Conservation (phyloP, 2,888 invertebrate species). For the Ethmia dodecea region DNA sequence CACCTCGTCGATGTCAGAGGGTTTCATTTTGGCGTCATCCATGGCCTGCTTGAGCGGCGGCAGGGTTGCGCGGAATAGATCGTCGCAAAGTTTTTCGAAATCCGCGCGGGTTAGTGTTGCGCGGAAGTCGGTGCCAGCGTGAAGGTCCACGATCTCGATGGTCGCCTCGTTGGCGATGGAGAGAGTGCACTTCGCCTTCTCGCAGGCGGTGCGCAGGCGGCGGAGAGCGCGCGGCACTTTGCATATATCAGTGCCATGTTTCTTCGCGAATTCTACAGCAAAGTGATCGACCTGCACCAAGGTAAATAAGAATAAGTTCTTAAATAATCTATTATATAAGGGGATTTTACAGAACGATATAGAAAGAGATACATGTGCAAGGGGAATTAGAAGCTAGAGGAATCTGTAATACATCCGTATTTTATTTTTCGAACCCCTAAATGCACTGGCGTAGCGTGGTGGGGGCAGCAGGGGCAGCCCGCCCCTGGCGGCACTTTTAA, state of each 20-base stretch:
- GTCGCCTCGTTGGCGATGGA: conserved; percentile 83
- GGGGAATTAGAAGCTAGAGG: no score
- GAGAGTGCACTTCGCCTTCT: conserved; percentile 82
- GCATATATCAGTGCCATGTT: conserved; percentile 79
- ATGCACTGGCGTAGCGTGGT: no score
- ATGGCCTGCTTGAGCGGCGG: conserved; percentile 85
- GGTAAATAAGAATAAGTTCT: no score
- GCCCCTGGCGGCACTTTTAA: no score
- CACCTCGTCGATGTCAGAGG: conserved; percentile 82
- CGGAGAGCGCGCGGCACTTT: conserved; percentile 79
- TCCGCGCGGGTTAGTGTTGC: conserved; percentile 81
- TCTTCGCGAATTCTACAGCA: conserved; percentile 80
- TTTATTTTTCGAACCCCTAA: no score
- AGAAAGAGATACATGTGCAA: no score
- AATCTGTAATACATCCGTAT: no score
- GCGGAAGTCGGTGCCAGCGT: conserved; percentile 80
- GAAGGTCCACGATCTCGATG: conserved; percentile 82
- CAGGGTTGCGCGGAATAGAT: conserved; percentile 81
- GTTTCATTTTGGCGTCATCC: conserved; percentile 84
- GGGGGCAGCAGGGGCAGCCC: no score
- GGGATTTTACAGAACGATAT: no score
- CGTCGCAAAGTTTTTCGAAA: conserved; percentile 83
- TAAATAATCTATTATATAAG: no score
- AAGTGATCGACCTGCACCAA: conserved; percentile 79
- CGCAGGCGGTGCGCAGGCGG: conserved; percentile 82